Evolutionary conservation across 2,113 vertebrate genomes (phyloP).

Genomic region (Pseudonaja textilis): DNA sequence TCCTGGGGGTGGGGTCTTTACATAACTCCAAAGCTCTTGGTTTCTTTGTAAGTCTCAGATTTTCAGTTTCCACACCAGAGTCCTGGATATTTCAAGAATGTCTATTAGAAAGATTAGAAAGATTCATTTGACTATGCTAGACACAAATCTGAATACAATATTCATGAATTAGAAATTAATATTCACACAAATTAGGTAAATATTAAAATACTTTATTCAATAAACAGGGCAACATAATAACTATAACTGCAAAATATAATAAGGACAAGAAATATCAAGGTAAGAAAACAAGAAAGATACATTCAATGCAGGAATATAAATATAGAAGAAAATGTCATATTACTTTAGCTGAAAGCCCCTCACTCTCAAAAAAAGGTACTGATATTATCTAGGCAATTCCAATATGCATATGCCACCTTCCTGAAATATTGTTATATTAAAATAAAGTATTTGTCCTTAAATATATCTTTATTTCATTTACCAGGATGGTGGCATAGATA

Average conservation of each 20-base stretch:
- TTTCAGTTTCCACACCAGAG: too few species aligned
- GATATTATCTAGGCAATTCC: not conserved
- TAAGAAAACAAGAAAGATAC: not conserved
- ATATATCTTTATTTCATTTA: too few species aligned
- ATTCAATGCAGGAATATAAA: not conserved
- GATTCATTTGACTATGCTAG: not conserved
- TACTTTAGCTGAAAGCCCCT: not conserved
- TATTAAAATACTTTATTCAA: not conserved
- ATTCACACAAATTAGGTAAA: not conserved
- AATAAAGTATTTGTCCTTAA: too few species aligned
- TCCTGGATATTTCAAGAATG: too few species aligned
- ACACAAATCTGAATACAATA: not conserved
- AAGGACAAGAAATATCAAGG: not conserved
- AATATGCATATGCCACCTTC: too few species aligned
- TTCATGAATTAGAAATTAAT: not conserved
- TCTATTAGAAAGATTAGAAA: too few species aligned
- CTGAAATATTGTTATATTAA: not conserved
- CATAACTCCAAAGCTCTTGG: too few species aligned
- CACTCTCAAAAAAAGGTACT: not conserved
- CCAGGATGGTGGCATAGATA: not conserved
- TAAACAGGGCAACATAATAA: not conserved
- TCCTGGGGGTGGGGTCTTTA: too few species aligned
- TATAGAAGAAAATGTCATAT: not conserved
- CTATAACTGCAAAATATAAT: not conserved
- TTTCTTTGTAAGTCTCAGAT: too few species aligned